Conservation (phyloP, 2,797 vertebrate genomes). For the Danio tinwini region DNA sequence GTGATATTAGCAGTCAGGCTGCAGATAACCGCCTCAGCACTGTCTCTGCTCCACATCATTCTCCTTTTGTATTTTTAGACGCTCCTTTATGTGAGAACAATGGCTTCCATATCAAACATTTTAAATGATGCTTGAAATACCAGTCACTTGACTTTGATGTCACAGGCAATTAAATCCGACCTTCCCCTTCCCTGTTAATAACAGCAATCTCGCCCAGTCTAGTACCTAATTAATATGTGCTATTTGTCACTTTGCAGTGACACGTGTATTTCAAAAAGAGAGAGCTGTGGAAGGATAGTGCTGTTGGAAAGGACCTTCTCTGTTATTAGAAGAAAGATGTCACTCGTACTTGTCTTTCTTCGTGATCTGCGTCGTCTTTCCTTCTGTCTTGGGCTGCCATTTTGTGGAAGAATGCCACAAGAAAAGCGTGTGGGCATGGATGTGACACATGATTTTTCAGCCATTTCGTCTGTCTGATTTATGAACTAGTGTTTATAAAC, state of each 20-base stretch:
- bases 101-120: conserved; percentile 99
- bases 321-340: conserved; percentile 85
- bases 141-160: conserved; percentile 99
- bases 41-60: conserved; percentile 90
- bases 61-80: conserved; percentile 96
- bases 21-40: conserved; percentile 76
- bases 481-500: conserved; percentile 32
- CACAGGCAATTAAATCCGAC: conserved; percentile 99
- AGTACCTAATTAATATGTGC: conserved; percentile 99
- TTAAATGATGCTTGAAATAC: conserved; percentile 99
- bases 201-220: conserved; percentile 99
- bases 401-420: conserved; percentile 48
- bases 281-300: conserved; percentile 66
- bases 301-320: conserved; percentile 68
- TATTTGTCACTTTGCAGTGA: conserved; percentile 99
- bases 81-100: conserved; percentile 97
- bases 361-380: conserved; percentile 51
- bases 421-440: conserved; percentile 10
- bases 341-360: conserved; percentile 54
- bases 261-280: conserved; percentile 94
- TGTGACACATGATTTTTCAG: conserved; percentile 38
- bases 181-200: conserved; percentile 98
- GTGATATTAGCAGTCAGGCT: conserved; percentile 77
- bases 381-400: conserved; percentile 46
- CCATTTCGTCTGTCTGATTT: conserved; percentile 6